These are phyloP conservation scores for Tamias sibiricus DNA, from an alignment of 2,113 vertebrate species.

Conservation along the genomic window DNA sequence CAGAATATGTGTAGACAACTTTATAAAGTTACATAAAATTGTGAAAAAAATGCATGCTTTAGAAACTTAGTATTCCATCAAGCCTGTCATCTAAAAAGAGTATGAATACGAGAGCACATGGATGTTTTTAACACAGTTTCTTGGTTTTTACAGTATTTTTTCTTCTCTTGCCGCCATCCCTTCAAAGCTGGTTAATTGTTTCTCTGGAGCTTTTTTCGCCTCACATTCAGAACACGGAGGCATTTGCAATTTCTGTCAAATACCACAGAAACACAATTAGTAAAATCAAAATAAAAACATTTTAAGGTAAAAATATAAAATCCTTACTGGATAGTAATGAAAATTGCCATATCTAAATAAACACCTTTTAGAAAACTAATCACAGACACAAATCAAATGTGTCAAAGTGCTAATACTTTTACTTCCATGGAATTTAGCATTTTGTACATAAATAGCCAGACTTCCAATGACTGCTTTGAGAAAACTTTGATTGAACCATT, in stretches of 20 bases:
- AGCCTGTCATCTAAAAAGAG: slow-evolving; percentile 84
- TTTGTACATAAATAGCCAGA: not conserved
- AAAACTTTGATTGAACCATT: not conserved
- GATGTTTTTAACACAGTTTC: slow-evolving; percentile 43
- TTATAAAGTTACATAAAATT: slow-evolving; percentile 88
- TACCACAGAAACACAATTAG: slow-evolving; percentile 63
- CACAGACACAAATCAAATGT: not conserved
- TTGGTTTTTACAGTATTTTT: slow-evolving; percentile 80
- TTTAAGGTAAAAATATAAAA: not conserved
- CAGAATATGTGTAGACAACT: slow-evolving; percentile 81
- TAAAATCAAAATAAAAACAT: not conserved
- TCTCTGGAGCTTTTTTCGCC: slow-evolving; percentile 77
- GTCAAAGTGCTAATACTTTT: not conserved
- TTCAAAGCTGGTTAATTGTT: slow-evolving; percentile 74
- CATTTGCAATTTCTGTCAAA: slow-evolving; percentile 83
- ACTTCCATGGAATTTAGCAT: not conserved
- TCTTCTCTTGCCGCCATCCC: slow-evolving; percentile 77
- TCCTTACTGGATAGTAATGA: not conserved
- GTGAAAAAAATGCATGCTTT: slow-evolving; percentile 88
- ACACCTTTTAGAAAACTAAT: not conserved
- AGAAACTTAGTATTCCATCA: slow-evolving; percentile 84
- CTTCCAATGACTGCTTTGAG: not conserved
- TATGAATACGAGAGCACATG: slow-evolving; percentile 74
- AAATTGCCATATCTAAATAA: not conserved
- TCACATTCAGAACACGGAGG: slow-evolving; percentile 82